Base-by-base conservation (phyloP, 2,113 vertebrate genomes). In the Passer montanus region DNA sequence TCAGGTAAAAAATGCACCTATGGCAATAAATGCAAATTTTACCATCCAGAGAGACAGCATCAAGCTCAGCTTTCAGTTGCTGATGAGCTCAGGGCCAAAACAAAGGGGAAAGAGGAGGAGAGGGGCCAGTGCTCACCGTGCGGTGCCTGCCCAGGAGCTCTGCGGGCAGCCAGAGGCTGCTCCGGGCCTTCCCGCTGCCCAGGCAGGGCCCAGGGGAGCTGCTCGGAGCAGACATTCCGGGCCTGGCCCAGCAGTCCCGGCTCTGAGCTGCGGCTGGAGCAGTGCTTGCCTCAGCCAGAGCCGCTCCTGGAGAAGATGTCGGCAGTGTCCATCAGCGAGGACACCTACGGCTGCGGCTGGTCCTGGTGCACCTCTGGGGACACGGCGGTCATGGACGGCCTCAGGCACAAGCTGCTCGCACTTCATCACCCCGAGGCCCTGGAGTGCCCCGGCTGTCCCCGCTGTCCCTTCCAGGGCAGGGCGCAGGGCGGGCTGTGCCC, bases 1-100 rank as follows among this genome's bases (percentile, higher is more conserved):
- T 77, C 93, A 99, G 99, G 98, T 68, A 99, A 98, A 97, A 99
- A 99, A 81, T 99, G 99, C 74, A 99, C 99, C 6, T 99, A 99
- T 11, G 99, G 99, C 47, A 97, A 98, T 67, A 99, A 99, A 96
- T 99, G 99, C 91, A 99, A 99, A 89, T 99, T 98, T 97, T 99
- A 98, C 89, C 99, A 99, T 68, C 98, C 99, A 0, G 99, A 99
- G 93, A 97, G 98, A 75, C 84, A 90, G 22, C 97, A 95, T 69
- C 98, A 98, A 62, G 97, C 97, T 30, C 99, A 98, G 90, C 94
- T 99, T 59, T 98, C 99, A 0, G 98, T 99, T 76, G 99, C 99
- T 0, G 99, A 99, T 20, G 99, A 99, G 81, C 98, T 99, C 33
- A 97, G 99, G 33, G 98, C 98, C 13, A 98, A 98, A 62, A 98